Evolutionary conservation across 2,113 vertebrate genomes (phyloP).

Genomic region (Phalacrocorax pelagicus): DNA sequence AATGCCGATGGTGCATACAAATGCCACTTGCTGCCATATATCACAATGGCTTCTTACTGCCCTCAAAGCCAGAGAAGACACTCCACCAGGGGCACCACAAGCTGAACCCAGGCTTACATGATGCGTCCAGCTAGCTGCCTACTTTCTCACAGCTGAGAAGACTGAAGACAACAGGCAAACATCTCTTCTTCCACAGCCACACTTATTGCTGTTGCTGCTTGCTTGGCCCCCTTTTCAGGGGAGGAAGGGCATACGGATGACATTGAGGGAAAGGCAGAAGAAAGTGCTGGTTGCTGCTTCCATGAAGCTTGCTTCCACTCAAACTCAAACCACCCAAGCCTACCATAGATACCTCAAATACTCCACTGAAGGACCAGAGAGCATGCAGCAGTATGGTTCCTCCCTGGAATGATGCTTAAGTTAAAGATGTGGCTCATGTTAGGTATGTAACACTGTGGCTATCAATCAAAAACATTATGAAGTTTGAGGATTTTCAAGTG

Average conservation of each 20-base stretch:
- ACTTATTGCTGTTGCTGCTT: not conserved
- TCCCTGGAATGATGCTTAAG: not conserved
- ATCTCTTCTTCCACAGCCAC: not conserved
- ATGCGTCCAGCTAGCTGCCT: not conserved
- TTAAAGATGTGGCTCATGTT: not conserved
- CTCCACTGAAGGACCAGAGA: not conserved
- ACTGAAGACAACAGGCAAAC: not conserved
- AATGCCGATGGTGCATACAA: not conserved
- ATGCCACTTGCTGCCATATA: not conserved
- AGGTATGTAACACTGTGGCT: not conserved
- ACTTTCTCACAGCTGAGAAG: not conserved
- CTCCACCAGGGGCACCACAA: not conserved
- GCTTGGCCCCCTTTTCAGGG: not conserved
- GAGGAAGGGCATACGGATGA: not conserved
- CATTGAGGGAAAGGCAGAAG: not conserved
- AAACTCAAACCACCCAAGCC: not conserved
- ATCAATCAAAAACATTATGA: rapidly evolving
- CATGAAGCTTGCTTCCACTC: not conserved
- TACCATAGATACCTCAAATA: no score
- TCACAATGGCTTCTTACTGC: rapidly evolving
- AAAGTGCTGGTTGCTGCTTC: not conserved
- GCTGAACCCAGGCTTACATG: rapidly evolving
- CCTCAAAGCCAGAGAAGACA: not conserved
- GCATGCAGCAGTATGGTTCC: not conserved
- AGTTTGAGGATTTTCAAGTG: not conserved